Conservation (phyloP, 2,113 vertebrate species). For the Hassar affinis region DNA sequence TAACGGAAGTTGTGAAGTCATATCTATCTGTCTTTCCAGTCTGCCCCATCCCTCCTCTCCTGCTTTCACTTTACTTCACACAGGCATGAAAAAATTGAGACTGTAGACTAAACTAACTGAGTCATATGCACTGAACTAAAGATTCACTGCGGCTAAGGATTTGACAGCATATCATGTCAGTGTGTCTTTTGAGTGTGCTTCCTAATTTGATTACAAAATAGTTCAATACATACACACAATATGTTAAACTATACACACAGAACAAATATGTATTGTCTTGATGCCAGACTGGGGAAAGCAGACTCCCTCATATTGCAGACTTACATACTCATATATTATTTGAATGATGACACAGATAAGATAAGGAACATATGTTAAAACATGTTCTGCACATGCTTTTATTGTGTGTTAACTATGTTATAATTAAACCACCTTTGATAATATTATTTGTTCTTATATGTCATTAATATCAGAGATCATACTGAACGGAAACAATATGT, state of each 20-base stretch:
- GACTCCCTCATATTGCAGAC: neutral
- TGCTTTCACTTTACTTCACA: slow-evolving; percentile 15
- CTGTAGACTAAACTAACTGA: slow-evolving; percentile 10
- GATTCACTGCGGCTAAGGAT: neutral
- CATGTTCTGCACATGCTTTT: neutral
- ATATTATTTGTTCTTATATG: neutral
- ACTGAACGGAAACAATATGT: neutral
- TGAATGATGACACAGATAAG: neutral
- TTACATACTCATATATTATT: neutral
- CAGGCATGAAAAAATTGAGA: slow-evolving; percentile 36
- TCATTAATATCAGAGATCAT: neutral
- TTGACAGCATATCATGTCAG: slow-evolving; percentile 9
- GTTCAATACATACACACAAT: neutral
- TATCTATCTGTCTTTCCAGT: slow-evolving; percentile 61
- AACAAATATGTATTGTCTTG: neutral
- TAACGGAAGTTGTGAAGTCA: slow-evolving; percentile 69
- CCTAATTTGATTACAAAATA: slow-evolving; percentile 2
- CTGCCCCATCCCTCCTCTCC: slow-evolving; percentile 30
- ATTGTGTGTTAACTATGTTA: neutral
- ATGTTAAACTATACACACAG: neutral
- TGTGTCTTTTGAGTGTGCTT: neutral
- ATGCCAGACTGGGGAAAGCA: neutral
- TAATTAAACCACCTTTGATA: neutral
- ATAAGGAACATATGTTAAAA: neutral
- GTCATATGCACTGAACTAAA: slow-evolving; percentile 17